These are phyloP conservation scores for Exaiptasia diaphana DNA, from an alignment of 64 coral and sea anemone species.

Conservation along the genomic window DNA sequence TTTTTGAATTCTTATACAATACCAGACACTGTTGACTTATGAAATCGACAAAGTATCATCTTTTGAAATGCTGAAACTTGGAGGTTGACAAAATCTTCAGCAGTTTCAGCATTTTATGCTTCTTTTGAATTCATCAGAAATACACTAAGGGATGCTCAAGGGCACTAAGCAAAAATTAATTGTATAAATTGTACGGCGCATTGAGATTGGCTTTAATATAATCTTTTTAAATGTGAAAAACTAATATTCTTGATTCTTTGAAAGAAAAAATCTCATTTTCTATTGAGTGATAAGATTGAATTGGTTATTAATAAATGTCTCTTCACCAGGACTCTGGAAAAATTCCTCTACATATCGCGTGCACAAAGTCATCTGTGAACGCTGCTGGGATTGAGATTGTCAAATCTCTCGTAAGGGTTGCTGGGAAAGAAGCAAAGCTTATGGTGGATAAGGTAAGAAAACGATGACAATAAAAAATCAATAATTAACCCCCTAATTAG, in stretches of 20 bases:
- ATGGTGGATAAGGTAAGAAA: conserved; percentile 21
- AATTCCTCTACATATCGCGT: conserved; percentile 1
- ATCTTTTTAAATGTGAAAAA: background rate
- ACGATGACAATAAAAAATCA: no score
- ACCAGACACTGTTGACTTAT: no score
- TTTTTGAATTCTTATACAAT: no score
- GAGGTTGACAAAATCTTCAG: no score
- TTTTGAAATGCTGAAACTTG: no score
- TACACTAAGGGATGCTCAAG: background rate
- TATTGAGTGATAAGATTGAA: background rate
- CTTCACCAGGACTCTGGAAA: background rate
- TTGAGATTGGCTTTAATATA: background rate
- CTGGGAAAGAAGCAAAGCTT: background rate
- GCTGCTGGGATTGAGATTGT: background rate
- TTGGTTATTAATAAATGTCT: background rate
- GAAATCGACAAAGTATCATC: no score
- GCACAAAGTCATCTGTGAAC: background rate
- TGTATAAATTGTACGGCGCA: background rate
- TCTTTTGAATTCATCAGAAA: background rate
- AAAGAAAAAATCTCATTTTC: background rate
- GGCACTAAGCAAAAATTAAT: background rate
- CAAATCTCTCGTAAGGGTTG: background rate
- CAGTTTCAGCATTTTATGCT: no score
- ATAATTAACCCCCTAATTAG: no score
- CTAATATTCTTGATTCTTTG: background rate